Conservation (phyloP, 2,113 vertebrate species). For the Okapia johnstoni region DNA sequence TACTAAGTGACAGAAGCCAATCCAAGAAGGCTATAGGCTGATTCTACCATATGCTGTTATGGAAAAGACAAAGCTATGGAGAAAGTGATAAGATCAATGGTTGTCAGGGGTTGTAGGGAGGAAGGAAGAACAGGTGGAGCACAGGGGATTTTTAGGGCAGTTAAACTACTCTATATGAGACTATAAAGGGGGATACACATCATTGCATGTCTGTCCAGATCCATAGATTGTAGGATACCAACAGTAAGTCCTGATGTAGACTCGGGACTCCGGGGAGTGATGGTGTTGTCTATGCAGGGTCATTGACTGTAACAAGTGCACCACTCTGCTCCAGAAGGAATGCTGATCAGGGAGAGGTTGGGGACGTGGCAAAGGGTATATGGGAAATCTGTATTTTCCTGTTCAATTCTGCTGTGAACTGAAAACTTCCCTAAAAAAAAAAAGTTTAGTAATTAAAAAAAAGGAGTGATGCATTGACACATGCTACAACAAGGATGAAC, state of each 20-base stretch:
- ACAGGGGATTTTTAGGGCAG: neutral
- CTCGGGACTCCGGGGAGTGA: fast-evolving
- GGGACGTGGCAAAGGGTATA: neutral
- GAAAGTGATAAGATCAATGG: neutral
- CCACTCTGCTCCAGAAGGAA: neutral
- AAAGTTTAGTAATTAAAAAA: neutral
- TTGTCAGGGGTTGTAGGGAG: neutral
- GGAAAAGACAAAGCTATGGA: neutral
- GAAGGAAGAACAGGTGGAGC: neutral
- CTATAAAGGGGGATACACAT: neutral
- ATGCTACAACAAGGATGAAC: neutral
- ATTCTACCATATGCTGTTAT: neutral
- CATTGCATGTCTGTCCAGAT: neutral
- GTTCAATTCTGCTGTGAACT: neutral
- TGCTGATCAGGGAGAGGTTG: too few relatives aligned
- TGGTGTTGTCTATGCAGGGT: fast-evolving
- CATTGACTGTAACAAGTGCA: neutral
- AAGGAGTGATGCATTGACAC: neutral
- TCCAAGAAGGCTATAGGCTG: neutral
- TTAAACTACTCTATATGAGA: neutral
- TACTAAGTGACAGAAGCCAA: neutral
- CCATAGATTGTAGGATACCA: neutral
- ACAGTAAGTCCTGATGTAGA: neutral
- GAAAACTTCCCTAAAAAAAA: neutral
- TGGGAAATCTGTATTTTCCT: neutral